Base-by-base conservation (phyloP, 1,140 invertebrate species). In the Ylistrum balloti region DNA sequence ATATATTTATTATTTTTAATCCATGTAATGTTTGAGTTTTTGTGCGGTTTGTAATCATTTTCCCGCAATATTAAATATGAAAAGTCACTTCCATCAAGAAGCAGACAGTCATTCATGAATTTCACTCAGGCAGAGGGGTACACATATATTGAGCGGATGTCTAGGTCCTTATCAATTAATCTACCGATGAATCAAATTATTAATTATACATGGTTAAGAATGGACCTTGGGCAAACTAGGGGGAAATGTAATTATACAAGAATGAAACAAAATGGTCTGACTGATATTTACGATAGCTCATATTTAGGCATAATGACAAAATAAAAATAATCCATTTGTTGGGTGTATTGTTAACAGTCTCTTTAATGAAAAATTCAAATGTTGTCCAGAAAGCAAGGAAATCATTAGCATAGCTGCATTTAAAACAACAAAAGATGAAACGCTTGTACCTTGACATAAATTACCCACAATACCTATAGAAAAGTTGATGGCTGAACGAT, bases 321-420 rank as follows among this genome's bases (percentile, higher is more conserved):
- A 74, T 74, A 74, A 74, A 74, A 74, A 74, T 74, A 74, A 74
- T 74, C 56, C 56, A 74, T 74, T 74, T 74, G 56, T 74, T 74
- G 5, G 20, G 56, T 3, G 56, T 28, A 74, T 74, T 74, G 56
- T 74, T 74, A 1, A 28, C 22, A 28, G 0, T 0, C 56, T 74
- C 56, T 74, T 74, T 74, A 74, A 74, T 74, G n/a, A 74, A 74
- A 74, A 74, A 74, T 74, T 74, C 56, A 74, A 74, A 22, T 74
- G 56, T n/a, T 74, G 56, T 28, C 22, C 56, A 74, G 17, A 74
- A 74, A 74, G 56, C 56, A 74, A 74, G 56, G 56, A 74, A 74
- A 74, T n/a, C 56, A 74, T 74, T 74, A 74, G 56, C 5, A 28
- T n/a, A 74, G 56, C 22, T 74, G 56, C 56, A 74, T 74, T 74